Evolutionary conservation across 2,888 invertebrate genomes (phyloP).

Genomic region (Atethmia centrago): DNA sequence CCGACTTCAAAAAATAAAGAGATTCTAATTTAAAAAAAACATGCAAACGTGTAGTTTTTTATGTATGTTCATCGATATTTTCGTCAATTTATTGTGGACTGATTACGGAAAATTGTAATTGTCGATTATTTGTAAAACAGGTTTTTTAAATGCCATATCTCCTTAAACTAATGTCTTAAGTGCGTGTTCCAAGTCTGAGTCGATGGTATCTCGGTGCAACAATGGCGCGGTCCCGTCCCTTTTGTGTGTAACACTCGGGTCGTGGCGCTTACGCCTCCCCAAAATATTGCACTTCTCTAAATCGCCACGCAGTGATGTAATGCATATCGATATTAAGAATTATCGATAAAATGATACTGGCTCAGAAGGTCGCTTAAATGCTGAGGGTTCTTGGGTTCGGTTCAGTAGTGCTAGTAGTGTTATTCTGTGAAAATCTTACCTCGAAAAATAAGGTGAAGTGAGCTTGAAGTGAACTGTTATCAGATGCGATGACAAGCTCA

Average conservation of each 20-base stretch:
- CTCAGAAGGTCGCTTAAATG: not conserved
- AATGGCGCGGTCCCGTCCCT: conserved; percentile 73
- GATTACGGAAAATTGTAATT: too few species aligned
- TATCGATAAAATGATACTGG: conserved; percentile 34
- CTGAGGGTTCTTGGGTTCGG: not conserved
- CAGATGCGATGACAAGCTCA: too few species aligned
- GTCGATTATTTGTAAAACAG: too few species aligned
- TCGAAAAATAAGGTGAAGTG: too few species aligned
- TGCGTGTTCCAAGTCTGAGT: conserved; percentile 53
- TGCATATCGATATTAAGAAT: conserved; percentile 23
- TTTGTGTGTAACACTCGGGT: conserved; percentile 77
- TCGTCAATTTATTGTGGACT: too few species aligned
- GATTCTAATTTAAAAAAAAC: too few species aligned
- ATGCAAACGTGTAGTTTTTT: too few species aligned
- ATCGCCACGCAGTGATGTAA: conserved; percentile 73
- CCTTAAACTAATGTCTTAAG: not conserved
- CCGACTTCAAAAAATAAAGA: too few species aligned
- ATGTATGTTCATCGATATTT: too few species aligned
- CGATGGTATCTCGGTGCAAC: conserved; percentile 74
- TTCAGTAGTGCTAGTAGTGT: too few species aligned
- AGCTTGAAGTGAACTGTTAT: too few species aligned
- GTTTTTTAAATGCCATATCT: not conserved
- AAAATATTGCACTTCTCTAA: conserved; percentile 86
- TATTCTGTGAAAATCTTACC: too few species aligned
- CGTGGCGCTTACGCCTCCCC: conserved; percentile 74